Evolutionary conservation across 2,797 vertebrate genomes (phyloP).

Genomic region (Danio tinwini): DNA sequence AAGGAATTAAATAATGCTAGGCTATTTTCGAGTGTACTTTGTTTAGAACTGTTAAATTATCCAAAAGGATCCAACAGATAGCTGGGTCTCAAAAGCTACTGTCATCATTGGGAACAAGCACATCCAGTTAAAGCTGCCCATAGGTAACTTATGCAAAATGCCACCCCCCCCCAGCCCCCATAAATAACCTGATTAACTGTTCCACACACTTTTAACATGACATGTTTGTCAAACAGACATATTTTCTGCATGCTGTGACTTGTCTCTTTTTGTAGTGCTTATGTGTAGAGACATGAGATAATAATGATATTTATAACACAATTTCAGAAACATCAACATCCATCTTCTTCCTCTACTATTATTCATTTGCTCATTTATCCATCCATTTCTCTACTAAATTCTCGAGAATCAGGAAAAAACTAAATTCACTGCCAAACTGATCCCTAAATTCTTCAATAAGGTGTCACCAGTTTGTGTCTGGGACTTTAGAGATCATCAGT

Average conservation of each 20-base stretch:
- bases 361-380: slow-evolving; percentile 17
- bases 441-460: not conserved
- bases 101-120: slow-evolving; percentile 39
- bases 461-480: not conserved
- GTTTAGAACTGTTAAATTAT: not conserved
- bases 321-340: slow-evolving; percentile 9
- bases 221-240: slow-evolving; percentile 56
- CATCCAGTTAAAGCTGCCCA: slow-evolving; percentile 63
- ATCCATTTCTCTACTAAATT: slow-evolving; percentile 14
- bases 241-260: slow-evolving; percentile 43
- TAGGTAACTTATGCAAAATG: slow-evolving; percentile 61
- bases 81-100: slow-evolving; percentile 18
- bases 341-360: slow-evolving; percentile 24
- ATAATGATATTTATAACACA: slow-evolving; percentile 2
- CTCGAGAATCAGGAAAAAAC: too few relatives aligned
- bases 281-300: not conserved
- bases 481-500: slow-evolving; percentile 32
- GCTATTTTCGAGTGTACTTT: not conserved
- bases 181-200: slow-evolving; percentile 67
- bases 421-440: not conserved
- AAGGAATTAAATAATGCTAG: not conserved
- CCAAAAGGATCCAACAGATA: not conserved
- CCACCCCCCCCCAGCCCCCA: slow-evolving; percentile 11
- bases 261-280: slow-evolving; percentile 5
- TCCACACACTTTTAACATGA: slow-evolving; percentile 72